These are phyloP conservation scores for Drosophila birchii DNA, from an alignment of 2,888 invertebrate species.

Conservation along the genomic window DNA sequence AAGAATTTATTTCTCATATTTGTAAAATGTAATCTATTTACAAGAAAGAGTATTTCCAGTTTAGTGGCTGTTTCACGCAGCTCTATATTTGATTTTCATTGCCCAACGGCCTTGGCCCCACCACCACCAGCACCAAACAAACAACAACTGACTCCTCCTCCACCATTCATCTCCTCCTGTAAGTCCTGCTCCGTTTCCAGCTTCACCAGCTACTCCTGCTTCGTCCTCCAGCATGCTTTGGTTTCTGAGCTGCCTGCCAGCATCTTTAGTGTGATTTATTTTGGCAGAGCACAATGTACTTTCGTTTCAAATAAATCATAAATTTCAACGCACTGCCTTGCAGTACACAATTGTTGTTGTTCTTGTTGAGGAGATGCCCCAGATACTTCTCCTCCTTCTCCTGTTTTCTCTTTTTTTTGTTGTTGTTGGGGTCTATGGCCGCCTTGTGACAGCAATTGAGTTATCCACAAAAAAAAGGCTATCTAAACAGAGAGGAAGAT, in stretches of 20 bases:
- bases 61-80: conserved; percentile 22
- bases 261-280: conserved; percentile 79
- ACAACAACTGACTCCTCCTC: conserved; percentile 8
- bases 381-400: background rate
- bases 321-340: conserved; percentile 74
- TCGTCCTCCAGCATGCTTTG: conserved; percentile 12
- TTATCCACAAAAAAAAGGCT: conserved; percentile 71
- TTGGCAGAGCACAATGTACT: conserved; percentile 77
- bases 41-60: background rate
- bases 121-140: conserved; percentile 13
- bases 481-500: conserved; percentile 50
- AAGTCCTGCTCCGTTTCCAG: conserved; percentile 10
- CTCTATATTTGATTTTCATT: conserved; percentile 69
- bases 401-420: conserved; percentile 7
- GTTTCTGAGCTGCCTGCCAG: conserved; percentile 37
- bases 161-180: background rate
- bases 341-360: conserved; percentile 50
- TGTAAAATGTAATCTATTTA: background rate
- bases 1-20: too few species aligned
- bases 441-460: conserved; percentile 68
- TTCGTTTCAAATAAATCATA: conserved; percentile 80
- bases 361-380: background rate
- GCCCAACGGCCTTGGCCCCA: conserved; percentile 33
- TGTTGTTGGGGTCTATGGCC: conserved; percentile 42
- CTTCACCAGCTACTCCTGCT: background rate